Evolutionary conservation across 2,888 invertebrate species (phyloP), one percentile per base, ranked within the genome.

Genomic region (Seira ritae): DNA sequence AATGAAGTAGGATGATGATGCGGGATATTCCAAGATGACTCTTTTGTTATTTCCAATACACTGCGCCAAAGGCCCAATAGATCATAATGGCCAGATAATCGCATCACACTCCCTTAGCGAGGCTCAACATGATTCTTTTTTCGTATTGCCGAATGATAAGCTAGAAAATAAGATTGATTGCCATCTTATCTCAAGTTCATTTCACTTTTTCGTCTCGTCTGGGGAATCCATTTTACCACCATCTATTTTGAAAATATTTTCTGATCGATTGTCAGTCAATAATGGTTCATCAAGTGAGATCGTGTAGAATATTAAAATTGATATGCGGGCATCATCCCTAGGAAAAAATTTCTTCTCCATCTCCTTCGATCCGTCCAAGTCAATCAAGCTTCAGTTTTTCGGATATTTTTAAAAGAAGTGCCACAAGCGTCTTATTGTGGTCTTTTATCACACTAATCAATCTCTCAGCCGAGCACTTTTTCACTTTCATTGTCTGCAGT

Each of bases 331-430:
- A 74, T 65, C 74, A 74, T 66, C 37, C 74, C 74, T 42, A 68
- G 23, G 50, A 67, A n/a, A n/a, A n/a, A n/a, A n/a, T n/a, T n/a
- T n/a, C n/a, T n/a, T n/a, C n/a, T n/a, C 66, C 70, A 71, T 76
- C 68, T 55, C 50, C 22, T 69, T n/a, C n/a, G n/a, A n/a, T 74
- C 71, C 72, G 81, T 75, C 80, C 75, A 76, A 75, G 24, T 67
- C 76, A 82, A 82, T 82, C 81, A 82, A 80, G 80, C 73, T 80
- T 80, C 73, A 73, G 80, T 73, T 73, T 72, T 73, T 80, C 50
- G 20, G 69, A 80, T 80, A 73, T 72, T 80, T 72, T 80, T 80
- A n/a, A n/a, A n/a, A n/a, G n/a, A 80, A 80, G 72, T 80, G 80
- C 80, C 80, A 80, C 73, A 73, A 73, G 80, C 80, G 80, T 73